phyloP scores from a whole-genome alignment of 1,140 invertebrate genomes.

The Helicoverpa armigera region DNA sequence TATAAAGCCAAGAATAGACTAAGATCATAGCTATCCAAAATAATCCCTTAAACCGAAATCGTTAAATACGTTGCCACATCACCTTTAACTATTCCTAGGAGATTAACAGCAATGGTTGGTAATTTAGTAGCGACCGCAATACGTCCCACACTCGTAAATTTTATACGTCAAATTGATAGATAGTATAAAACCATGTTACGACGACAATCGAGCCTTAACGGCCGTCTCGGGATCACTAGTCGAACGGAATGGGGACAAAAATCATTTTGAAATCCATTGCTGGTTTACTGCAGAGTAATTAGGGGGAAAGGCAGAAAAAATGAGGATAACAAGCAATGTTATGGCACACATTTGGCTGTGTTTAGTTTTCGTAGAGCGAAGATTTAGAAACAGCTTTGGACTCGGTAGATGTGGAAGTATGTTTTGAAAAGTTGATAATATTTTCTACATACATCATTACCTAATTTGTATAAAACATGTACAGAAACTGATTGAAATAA shows the following conservation, averaged over 20 bases:
- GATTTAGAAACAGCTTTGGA: too few relatives aligned
- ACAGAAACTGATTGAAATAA: too few relatives aligned
- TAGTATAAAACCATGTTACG: conserved; percentile 46
- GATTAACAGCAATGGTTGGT: background rate
- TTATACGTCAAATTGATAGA: conserved; percentile 41
- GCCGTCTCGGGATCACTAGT: conserved; percentile 23
- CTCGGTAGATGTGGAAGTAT: too few relatives aligned
- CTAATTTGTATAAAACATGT: too few relatives aligned
- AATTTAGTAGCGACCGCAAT: background rate
- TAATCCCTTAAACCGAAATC: background rate
- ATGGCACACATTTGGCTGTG: background rate
- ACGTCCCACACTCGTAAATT: conserved; percentile 28
- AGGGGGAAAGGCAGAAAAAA: background rate
- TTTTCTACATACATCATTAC: too few relatives aligned
- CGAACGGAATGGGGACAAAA: background rate
- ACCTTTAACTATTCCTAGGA: background rate
- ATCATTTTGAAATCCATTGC: conserved; percentile 29
- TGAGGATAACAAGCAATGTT: background rate
- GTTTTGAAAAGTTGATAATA: too few relatives aligned
- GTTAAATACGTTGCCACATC: background rate
- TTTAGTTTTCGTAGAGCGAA: background rate
- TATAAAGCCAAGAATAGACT: background rate
- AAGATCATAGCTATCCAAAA: background rate
- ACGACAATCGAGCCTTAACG: conserved; percentile 45
- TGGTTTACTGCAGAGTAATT: background rate